phyloP scores from a whole-genome alignment of 2,113 vertebrate genomes.

The Chionomys nivalis region DNA sequence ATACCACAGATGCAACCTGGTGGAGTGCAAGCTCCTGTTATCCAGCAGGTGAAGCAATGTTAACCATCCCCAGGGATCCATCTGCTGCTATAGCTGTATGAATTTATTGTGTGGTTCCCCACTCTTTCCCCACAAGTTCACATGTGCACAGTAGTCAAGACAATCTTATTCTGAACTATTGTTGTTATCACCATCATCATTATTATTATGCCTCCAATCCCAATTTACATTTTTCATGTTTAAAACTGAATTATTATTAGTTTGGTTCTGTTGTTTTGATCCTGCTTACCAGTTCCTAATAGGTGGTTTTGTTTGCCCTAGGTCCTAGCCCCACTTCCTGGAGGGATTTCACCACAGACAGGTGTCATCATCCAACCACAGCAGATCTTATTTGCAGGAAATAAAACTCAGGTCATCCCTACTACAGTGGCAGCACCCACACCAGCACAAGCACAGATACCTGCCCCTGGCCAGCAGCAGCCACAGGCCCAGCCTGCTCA shows the following conservation, averaged over 20 bases:
- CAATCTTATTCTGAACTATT: background rate
- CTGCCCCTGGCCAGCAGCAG: conserved; percentile 88
- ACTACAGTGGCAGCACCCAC: conserved; percentile 91
- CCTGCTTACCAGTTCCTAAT: background rate
- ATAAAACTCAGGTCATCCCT: conserved; percentile 96
- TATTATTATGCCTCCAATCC: background rate
- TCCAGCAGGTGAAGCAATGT: conserved; percentile 93
- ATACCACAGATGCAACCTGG: conserved; percentile 96
- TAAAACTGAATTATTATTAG: background rate
- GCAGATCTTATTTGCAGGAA: conserved; percentile 97
- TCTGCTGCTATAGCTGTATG: background rate
- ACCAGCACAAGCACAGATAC: conserved; percentile 90
- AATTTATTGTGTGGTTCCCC: background rate
- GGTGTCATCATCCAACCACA: conserved; percentile 99
- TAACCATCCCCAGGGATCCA: background rate
- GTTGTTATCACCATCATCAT: background rate
- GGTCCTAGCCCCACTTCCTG: conserved; percentile 96
- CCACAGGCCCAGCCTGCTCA: conserved; percentile 90
- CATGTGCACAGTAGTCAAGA: background rate
- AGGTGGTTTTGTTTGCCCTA: conserved; percentile 76
- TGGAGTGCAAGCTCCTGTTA: conserved; percentile 96
- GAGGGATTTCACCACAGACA: conserved; percentile 94
- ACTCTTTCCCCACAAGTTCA: background rate
- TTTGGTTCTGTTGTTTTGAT: background rate
- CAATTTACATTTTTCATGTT: background rate